Evolutionary conservation across 1,140 invertebrate genomes (phyloP).

Genomic region (Drosophila pandora): DNA sequence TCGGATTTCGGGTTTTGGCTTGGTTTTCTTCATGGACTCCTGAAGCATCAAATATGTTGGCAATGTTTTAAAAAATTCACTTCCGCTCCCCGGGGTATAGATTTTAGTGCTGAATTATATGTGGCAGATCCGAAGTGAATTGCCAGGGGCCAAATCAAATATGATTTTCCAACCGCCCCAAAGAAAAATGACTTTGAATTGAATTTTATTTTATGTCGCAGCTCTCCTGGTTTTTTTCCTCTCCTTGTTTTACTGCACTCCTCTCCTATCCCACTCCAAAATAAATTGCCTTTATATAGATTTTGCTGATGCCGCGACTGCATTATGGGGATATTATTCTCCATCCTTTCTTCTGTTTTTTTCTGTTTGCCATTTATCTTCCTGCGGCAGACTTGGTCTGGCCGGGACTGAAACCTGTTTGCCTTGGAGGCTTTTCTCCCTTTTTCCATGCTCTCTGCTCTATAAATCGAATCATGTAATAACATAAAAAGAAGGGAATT

Average conservation of each 20-base stretch:
- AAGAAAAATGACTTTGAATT: slow-evolving; percentile 63
- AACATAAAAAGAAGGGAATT: slow-evolving; percentile 62
- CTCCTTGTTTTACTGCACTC: slow-evolving; percentile 14
- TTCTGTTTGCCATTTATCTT: slow-evolving; percentile 69
- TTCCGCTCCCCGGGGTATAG: slow-evolving; percentile 46
- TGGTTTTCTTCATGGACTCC: slow-evolving; percentile 11
- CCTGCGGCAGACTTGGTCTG: slow-evolving; percentile 50
- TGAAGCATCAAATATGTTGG: slow-evolving; percentile 30
- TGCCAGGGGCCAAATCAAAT: slow-evolving; percentile 57
- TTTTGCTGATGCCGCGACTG: slow-evolving; percentile 63
- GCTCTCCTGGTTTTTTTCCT: slow-evolving; percentile 1
- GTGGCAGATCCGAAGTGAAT: slow-evolving; percentile 12
- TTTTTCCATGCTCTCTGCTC: slow-evolving; percentile 10
- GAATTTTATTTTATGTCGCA: slow-evolving; percentile 68
- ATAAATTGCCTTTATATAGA: slow-evolving; percentile 76
- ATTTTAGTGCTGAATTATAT: slow-evolving; percentile 72
- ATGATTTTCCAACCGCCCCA: slow-evolving; percentile 58
- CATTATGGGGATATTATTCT: slow-evolving; percentile 54
- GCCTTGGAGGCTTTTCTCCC: slow-evolving; percentile 28
- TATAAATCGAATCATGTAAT: slow-evolving; percentile 71
- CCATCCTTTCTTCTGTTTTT: slow-evolving; percentile 1
- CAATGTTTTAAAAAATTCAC: slow-evolving; percentile 50
- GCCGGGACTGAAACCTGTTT: slow-evolving; percentile 57
- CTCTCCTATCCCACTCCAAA: slow-evolving; percentile 33
- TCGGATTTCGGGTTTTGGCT: slow-evolving; percentile 20